Evolutionary conservation across 1,140 invertebrate genomes (phyloP), one percentile per base, ranked within the genome.

Genomic region (Solenopsis fugax): DNA sequence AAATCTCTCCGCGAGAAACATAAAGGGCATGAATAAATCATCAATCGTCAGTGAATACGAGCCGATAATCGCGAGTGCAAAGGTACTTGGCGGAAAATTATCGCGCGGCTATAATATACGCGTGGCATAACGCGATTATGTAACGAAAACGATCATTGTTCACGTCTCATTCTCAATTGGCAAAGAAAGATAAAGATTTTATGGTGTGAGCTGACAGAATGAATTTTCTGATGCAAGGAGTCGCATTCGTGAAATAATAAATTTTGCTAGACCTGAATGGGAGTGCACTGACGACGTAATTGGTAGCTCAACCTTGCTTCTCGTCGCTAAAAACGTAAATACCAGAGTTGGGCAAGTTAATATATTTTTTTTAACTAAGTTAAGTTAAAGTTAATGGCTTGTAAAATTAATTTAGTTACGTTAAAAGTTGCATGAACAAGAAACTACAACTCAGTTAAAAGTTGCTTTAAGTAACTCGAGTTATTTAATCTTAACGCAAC

Each of bases 1-100:
- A 45, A 75, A 41, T 75, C 34, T 75, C 60, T 58, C 1, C 6
- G 37, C 10, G 24, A 73, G 4, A 24, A 18, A 7, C 4, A 45
- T 78, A 56, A 71, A 56, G 65, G 24, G 41, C n/a, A 50, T 37
- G 64, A 84, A 84, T 75, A 60, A 84, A 37, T 73, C 29, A 73
- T 75, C 45, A 37, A 73, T 21, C 80, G 45, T 72, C 52, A 37
- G 58, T 67, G 54, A 58, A 7, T 72, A 45, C 41, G 24, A 82
- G 37, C 18, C 34, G 45, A 72, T 72, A 73, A 48, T 58, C 41
- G 16, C 6, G 13, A 37, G 13, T n/a, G 13, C 10, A 21, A 4
- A 34, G 29, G 13, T 21, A 50, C 48, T 54, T 24, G 48, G 48
- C 29, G 41, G 45, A 56, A 71, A 45, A 81, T 71, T 29, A 41